Evolutionary conservation across 1,140 invertebrate species (phyloP), one percentile per base, ranked within the genome.

Genomic region (Wiebesia pumilae): DNA sequence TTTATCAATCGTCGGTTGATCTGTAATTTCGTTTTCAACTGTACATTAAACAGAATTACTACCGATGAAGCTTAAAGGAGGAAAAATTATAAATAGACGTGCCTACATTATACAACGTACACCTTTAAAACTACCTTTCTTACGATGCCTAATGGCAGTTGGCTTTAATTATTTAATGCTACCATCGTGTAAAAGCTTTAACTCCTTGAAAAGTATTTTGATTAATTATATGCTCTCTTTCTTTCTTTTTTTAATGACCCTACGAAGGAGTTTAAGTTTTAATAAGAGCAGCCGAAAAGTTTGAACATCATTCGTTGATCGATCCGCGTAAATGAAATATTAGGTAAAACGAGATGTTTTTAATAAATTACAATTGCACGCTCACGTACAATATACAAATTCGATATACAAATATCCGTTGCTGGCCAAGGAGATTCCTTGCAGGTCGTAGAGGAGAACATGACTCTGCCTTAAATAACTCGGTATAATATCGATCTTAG

Each of bases 1-100:
- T 94, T 98, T 97, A 92, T 97, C 98, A 89, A 99, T 98, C 77
- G 97, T 97, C 88, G 97, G 97, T 93, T 97, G 97, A 95, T 97
- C 97, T 97, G 93, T 58, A 93, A 93, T 91, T 77, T 21, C 33
- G n/a, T 38, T 40, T 40, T 43, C 71, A 75, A 43, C 71, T 75
- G 33, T 43, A 27, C 38, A 75, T n/a, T 75, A 43, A 24, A 43
- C 24, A 19, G 12, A 21, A 10, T 35, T 40, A 75, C 35, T 38
- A 38, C 47, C 40, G 47, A 47, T 10, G 16, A 54, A 54, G 24
- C 27, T n/a, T 14, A 3, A 75, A 19, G 21, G 71, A 75, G 71
- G 38, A 75, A 1, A 1, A 12, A 62, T 62, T 62, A 62, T 14
- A 7, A 62, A 4, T 27, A 27, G 24, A 27, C 54, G 54, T 58